These are phyloP conservation scores for Mugil cephalus DNA, from an alignment of 2,113 vertebrate species.

Conservation along the genomic window DNA sequence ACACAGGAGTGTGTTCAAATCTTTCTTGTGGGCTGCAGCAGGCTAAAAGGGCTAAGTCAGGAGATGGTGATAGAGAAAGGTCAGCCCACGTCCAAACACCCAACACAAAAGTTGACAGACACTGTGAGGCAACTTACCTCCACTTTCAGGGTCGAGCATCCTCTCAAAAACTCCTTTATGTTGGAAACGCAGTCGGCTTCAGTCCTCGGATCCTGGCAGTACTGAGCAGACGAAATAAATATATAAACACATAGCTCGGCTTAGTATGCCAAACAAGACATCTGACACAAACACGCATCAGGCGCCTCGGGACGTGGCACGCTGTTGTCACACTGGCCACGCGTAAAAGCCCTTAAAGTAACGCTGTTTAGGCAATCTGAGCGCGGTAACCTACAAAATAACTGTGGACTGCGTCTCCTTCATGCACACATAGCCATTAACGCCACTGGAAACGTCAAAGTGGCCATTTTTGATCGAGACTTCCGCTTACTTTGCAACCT, in stretches of 20 bases:
- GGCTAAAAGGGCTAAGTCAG: conserved; percentile 5
- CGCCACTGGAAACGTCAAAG: conserved; percentile 34
- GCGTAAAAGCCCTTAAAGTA: background rate
- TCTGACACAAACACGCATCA: conserved; percentile 16
- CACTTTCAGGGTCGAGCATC: conserved; percentile 89
- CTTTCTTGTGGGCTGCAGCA: conserved; percentile 9
- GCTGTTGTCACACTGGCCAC: background rate
- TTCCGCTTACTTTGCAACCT: conserved; percentile 53
- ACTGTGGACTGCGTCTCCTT: conserved; percentile 63
- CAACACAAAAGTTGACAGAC: conserved; percentile 11
- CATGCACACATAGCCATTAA: conserved; percentile 58
- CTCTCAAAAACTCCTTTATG: conserved; percentile 93
- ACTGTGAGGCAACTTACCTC: conserved; percentile 87
- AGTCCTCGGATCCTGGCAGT: conserved; percentile 90
- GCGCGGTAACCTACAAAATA: conserved; percentile 41
- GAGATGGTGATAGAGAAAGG: conserved; percentile 5
- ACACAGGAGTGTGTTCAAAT: conserved; percentile 38
- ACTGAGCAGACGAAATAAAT: conserved; percentile 82
- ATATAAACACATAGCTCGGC: conserved; percentile 54
- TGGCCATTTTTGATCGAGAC: conserved; percentile 14
- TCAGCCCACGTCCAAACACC: conserved; percentile 14
- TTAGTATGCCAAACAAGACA: conserved; percentile 33
- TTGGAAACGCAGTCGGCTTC: conserved; percentile 92
- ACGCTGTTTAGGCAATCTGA: background rate
- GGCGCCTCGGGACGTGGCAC: background rate